A percentile compares a stretch with the other conserved stretches of the same genome.
Evolutionary conservation across 2,113 vertebrate genomes (phyloP).

Genomic region (Tricholaema leucomelas): DNA sequence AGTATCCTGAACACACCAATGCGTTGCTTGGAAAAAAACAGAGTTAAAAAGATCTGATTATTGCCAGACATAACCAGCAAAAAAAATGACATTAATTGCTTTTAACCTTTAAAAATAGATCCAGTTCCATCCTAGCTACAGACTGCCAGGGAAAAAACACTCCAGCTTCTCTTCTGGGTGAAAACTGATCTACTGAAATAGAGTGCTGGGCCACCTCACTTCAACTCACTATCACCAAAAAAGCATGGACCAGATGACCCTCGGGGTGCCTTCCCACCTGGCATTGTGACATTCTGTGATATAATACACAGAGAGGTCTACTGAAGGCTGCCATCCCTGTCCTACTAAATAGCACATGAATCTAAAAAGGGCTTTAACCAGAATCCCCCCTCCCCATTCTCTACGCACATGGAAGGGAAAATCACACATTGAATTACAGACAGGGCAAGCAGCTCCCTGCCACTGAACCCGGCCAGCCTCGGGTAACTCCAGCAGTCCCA

Average conservation of each 20-base stretch:
- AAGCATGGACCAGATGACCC: too few species aligned
- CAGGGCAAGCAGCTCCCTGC: not conserved
- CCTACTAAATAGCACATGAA: not conserved
- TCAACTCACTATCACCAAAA: too few species aligned
- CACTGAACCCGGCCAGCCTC: not conserved
- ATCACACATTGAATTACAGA: rapidly evolving
- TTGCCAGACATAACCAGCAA: not conserved
- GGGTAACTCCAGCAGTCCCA: not conserved
- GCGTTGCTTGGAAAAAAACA: not conserved
- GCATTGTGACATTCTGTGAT: not conserved
- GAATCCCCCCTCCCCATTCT: not conserved
- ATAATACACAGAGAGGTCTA: not conserved
- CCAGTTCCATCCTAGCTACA: not conserved
- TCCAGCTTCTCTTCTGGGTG: not conserved
- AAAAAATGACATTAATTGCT: not conserved
- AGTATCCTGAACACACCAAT: not conserved
- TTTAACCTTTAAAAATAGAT: not conserved
- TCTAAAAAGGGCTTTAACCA: not conserved
- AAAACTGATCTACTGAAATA: not conserved
- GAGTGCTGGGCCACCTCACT: too few species aligned
- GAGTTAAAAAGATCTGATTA: not conserved
- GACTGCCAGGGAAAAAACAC: not conserved
- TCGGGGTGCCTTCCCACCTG: too few species aligned
- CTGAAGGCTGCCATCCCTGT: not conserved
- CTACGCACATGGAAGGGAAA: rapidly evolving